These are phyloP conservation scores for Heloderma charlesbogerti DNA, from an alignment of 2,113 vertebrate species.

Conservation along the genomic window DNA sequence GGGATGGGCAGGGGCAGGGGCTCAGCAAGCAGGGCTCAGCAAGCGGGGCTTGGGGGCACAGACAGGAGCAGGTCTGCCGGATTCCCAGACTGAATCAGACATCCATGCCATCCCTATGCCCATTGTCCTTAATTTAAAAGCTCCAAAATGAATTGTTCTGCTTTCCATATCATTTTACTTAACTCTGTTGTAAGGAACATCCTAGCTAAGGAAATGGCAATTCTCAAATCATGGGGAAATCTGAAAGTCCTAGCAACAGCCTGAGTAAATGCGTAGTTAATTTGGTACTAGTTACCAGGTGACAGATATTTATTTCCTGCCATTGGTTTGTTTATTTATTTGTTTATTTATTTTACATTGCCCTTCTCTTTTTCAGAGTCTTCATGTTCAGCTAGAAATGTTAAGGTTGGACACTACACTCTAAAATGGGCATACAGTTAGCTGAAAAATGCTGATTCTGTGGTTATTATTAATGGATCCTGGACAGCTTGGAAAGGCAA, in stretches of 20 bases:
- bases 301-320: background rate
- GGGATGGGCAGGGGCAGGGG: no score
- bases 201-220: background rate
- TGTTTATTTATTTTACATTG: no score
- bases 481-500: slow-evolving; percentile 7
- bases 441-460: background rate
- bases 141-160: background rate
- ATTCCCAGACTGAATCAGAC: no score
- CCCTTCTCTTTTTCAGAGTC: background rate
- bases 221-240: no score
- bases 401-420: background rate
- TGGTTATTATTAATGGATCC: slow-evolving; percentile 10
- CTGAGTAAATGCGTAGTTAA: no score
- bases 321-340: background rate
- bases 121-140: background rate
- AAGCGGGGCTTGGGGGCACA: no score
- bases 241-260: no score
- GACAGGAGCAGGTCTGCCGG: no score
- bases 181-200: background rate
- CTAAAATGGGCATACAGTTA: slow-evolving; percentile 20
- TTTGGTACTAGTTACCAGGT: background rate
- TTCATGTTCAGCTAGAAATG: slow-evolving; percentile 5
- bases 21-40: no score
- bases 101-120: no score
- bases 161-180: background rate